Base-by-base conservation (phyloP, 2,888 invertebrate genomes). In the Hirtodrosophila cameraria region DNA sequence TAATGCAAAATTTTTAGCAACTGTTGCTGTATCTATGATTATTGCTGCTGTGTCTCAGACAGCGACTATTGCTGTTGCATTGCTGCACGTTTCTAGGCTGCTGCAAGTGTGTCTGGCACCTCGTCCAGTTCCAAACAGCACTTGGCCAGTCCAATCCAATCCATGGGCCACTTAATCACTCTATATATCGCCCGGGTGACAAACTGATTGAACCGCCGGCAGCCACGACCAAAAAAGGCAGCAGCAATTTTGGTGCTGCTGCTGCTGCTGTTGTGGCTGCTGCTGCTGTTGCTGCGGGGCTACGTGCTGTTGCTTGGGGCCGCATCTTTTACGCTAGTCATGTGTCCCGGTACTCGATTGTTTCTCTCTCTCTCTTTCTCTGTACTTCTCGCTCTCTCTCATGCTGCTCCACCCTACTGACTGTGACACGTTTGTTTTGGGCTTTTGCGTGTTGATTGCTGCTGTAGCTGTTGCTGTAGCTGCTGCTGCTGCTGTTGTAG, bases 141-240 rank as follows among this genome's bases (percentile, higher is more conserved):
- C 27, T 58, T 38, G 30, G 23, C 13, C 55, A 52, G 58, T 65
- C 58, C 49, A 75, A 84, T 77, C 54, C 82, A 84, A 85, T 81
- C 58, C 81, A 16, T 54, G 62, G 48, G 41, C 71, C 87, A 81
- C 80, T 87, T 81, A 81, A 81, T 81, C 80, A 81, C 80, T 81
- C 86, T 81, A 81, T 81, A 80, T 81, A 81, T 87, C 85, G 79
- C 81, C 60, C 82, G 69, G 82, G 87, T 79, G 85, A 87, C 87
- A 85, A 74, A 87, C 87, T 81, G 80, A 81, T 81, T 81, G 80
- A 80, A 87, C 80, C 76, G 72, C 77, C 72, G 68, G 73, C 67
- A 55, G 65, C 65, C 39, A 42, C 58, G 57, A 54, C 79, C 75
- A 78, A 75, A 78, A 75, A 75, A 78, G 79, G 75, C 53, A 75